phyloP scores from a whole-genome alignment of 1,140 invertebrate genomes.

The Lasaia peninsularis region DNA sequence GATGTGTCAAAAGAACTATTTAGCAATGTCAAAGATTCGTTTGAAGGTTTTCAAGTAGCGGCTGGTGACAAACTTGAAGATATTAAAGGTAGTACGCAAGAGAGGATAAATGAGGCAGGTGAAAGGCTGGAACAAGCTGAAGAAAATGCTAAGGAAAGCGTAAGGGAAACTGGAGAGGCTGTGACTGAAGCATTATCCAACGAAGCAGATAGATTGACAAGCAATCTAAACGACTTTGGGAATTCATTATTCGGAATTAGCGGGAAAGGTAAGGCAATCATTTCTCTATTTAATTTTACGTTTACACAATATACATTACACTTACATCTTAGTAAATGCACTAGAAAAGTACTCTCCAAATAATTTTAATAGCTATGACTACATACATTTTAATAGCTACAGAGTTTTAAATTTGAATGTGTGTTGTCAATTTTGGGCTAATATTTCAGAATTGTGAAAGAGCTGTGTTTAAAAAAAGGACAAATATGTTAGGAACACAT shows the following conservation, averaged over 20 bases:
- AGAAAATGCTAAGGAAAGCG: slow-evolving; percentile 31
- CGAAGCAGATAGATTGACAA: slow-evolving; percentile 59
- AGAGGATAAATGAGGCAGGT: slow-evolving; percentile 41
- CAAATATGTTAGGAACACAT: no score
- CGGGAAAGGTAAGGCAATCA: slow-evolving; percentile 49
- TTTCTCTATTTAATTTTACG: slow-evolving; percentile 4
- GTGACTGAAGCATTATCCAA: slow-evolving; percentile 36
- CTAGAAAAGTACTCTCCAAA: not conserved
- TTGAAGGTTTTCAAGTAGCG: slow-evolving; percentile 65
- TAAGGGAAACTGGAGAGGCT: slow-evolving; percentile 35
- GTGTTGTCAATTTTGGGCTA: no score
- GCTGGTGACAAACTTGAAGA: slow-evolving; percentile 66
- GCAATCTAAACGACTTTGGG: slow-evolving; percentile 62
- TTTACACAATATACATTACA: not conserved
- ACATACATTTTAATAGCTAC: no score
- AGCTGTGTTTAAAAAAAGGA: no score
- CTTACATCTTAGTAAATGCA: not conserved
- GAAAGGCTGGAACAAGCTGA: slow-evolving; percentile 40
- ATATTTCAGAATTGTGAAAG: no score
- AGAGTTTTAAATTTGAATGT: no score
- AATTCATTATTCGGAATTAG: slow-evolving; percentile 62
- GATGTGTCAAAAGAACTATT: slow-evolving; percentile 49
- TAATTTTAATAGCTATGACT: not conserved
- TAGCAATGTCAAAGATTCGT: slow-evolving; percentile 45
- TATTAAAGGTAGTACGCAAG: slow-evolving; percentile 43